Evolutionary conservation across 2,888 invertebrate species (phyloP).

Genomic region (Blastobasis lacticolella): DNA sequence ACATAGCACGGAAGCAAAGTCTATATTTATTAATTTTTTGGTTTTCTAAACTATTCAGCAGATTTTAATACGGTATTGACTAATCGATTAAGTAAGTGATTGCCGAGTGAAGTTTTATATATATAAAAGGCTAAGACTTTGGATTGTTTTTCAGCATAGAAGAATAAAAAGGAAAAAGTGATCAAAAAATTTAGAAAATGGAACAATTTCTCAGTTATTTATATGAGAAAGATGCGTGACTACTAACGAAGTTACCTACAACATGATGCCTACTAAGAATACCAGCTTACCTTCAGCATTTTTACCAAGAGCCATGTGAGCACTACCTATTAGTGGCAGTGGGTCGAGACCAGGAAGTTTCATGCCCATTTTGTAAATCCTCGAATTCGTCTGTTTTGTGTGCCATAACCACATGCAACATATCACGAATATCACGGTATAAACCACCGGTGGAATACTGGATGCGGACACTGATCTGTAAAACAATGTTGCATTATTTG

Average conservation of each 20-base stretch:
- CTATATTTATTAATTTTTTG: no score
- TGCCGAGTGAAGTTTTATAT: no score
- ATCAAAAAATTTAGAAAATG: background rate
- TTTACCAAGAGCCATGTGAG: constrained; percentile 76
- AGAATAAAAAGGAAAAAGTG: background rate
- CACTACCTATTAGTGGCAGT: constrained; percentile 82
- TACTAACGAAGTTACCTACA: background rate
- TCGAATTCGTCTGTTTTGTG: constrained; percentile 65
- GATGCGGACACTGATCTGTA: no score
- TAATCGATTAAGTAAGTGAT: no score
- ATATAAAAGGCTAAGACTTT: no score
- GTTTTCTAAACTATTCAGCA: no score
- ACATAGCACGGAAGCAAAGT: no score
- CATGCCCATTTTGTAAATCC: constrained; percentile 75
- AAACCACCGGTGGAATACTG: no score
- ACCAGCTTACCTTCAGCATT: constrained; percentile 73
- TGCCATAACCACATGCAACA: constrained; percentile 36
- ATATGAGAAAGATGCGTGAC: constrained; percentile 1
- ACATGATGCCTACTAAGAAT: background rate
- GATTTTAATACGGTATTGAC: no score
- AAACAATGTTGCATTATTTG: no score
- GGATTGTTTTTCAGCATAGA: background rate
- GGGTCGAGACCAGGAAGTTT: constrained; percentile 80
- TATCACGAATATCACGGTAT: no score
- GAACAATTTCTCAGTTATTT: background rate